Conservation (phyloP, 1,140 invertebrate genomes). For the Nephotettix cincticeps region DNA sequence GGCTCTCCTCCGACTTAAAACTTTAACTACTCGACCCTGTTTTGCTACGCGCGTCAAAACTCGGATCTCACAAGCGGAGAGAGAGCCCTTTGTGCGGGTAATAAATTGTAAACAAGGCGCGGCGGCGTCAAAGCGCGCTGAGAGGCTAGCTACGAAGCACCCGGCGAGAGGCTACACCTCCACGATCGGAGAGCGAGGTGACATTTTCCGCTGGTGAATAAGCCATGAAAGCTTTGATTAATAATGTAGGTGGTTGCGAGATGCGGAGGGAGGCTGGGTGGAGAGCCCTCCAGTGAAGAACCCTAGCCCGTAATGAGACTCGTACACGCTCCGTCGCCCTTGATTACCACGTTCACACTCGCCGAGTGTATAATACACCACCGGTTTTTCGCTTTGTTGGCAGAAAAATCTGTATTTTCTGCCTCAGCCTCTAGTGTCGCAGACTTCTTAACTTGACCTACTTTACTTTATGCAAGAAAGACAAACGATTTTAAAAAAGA, state of each 20-base stretch:
- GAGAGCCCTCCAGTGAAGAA: neutral
- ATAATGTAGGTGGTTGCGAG: neutral
- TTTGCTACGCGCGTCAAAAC: neutral
- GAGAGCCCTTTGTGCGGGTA: neutral
- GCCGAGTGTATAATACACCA: neutral
- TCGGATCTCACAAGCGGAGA: neutral
- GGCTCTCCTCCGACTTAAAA: too few relatives aligned
- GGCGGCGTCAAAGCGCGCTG: neutral
- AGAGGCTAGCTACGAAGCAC: neutral
- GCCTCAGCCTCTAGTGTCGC: too few relatives aligned
- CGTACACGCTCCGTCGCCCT: slow-evolving; percentile 7
- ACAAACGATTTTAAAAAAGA: too few relatives aligned
- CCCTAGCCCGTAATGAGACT: neutral
- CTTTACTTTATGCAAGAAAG: too few relatives aligned
- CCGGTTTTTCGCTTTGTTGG: too few relatives aligned
- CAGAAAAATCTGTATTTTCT: too few relatives aligned
- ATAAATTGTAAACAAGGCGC: slow-evolving; percentile 2
- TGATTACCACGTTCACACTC: slow-evolving; percentile 7
- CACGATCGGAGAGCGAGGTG: neutral
- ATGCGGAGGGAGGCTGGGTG: neutral
- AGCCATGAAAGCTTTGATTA: slow-evolving; percentile 9
- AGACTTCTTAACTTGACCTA: too few relatives aligned
- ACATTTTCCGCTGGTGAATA: slow-evolving; percentile 8
- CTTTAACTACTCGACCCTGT: too few relatives aligned
- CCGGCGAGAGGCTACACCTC: too few relatives aligned